These are phyloP conservation scores for Zaprionus davidi DNA, from an alignment of 1,140 invertebrate species.

Conservation along the genomic window DNA sequence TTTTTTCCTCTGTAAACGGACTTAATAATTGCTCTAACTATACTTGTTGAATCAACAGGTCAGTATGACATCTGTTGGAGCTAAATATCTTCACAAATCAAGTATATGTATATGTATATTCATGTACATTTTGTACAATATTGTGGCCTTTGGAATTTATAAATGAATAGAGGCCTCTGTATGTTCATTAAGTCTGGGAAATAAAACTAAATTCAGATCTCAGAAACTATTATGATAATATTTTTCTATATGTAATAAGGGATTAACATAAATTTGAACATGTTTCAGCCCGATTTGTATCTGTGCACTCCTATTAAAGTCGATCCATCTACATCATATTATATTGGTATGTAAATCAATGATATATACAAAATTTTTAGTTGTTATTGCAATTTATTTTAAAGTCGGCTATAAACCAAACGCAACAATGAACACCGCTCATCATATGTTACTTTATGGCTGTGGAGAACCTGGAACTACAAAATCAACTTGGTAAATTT, in stretches of 20 bases:
- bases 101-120: not conserved
- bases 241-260: not conserved
- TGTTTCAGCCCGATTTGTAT: slow-evolving; percentile 92
- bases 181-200: no score
- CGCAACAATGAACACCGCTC: slow-evolving; percentile 94
- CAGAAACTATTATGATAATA: not conserved
- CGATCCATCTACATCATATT: slow-evolving; percentile 88
- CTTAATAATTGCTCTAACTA: not conserved
- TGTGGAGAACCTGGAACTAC: slow-evolving; percentile 93
- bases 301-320: slow-evolving; percentile 93
- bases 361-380: slow-evolving; percentile 4
- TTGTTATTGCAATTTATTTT: not conserved
- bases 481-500: slow-evolving; percentile 88
- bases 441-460: slow-evolving; percentile 98
- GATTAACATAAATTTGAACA: not conserved
- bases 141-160: not conserved
- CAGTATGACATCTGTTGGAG: no score
- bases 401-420: slow-evolving; percentile 97
- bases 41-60: not conserved
- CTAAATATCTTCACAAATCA: not conserved
- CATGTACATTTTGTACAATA: not conserved
- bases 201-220: not conserved
- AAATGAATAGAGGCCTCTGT: no score
- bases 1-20: not conserved
- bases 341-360: slow-evolving; percentile 88